Conservation (phyloP, 2,113 vertebrate species). For the Zosterops japonicus region DNA sequence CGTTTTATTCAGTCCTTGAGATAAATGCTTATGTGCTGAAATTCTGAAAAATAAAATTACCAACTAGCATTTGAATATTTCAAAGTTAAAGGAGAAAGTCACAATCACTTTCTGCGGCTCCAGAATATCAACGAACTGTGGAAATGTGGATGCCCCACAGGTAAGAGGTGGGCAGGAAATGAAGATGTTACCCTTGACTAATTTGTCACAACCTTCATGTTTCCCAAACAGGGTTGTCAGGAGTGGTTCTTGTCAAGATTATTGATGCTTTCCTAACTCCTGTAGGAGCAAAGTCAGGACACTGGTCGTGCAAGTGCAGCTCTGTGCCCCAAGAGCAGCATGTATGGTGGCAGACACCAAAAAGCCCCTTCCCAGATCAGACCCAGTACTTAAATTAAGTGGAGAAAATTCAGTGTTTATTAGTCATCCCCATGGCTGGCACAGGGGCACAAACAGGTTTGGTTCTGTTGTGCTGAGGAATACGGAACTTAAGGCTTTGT, state of each 20-base stretch:
- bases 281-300: neutral
- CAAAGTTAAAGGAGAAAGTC: conserved; percentile 15
- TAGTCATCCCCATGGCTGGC: neutral
- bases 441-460: neutral
- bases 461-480: neutral
- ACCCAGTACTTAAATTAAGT: neutral
- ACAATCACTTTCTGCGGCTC: neutral
- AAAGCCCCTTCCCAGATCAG: neutral
- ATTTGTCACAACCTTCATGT: neutral
- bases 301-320: neutral
- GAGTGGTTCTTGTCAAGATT: neutral
- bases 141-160: neutral
- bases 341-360: neutral
- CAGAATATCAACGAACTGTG: neutral
- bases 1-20: conserved; percentile 27
- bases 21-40: conserved; percentile 7
- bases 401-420: neutral
- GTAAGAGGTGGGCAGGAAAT: neutral
- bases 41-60: conserved; percentile 37
- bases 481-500: neutral
- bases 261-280: neutral
- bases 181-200: neutral
- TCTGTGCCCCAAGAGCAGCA: neutral
- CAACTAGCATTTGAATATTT: neutral
- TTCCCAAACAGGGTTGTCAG: neutral